Conservation (phyloP, 2,113 vertebrate species). For the Ictalurus furcatus region DNA sequence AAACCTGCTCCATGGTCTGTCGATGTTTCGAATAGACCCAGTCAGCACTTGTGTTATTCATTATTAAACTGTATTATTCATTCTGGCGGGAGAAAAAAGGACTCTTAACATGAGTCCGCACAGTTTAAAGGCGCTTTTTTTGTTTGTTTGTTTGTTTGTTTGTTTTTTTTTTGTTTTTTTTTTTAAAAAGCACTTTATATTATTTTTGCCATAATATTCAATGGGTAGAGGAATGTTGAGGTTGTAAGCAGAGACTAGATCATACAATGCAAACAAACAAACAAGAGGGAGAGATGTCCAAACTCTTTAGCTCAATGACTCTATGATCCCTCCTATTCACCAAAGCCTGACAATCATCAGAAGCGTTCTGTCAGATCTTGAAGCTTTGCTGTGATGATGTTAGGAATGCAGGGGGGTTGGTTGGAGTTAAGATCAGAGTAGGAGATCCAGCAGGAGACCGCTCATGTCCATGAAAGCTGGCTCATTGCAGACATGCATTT, state of each 20-base stretch:
- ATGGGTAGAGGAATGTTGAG: not conserved
- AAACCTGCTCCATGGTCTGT: not conserved
- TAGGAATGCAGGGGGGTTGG: not conserved
- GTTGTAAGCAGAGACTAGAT: not conserved
- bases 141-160: no score
- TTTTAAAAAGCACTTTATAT: slow-evolving; percentile 36
- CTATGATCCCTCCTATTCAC: slow-evolving; percentile 32
- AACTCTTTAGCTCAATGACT: not conserved
- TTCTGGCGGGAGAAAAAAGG: not conserved
- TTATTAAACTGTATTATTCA: slow-evolving; percentile 2
- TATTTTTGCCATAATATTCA: slow-evolving; percentile 26
- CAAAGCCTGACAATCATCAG: slow-evolving; percentile 1
- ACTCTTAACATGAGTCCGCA: not conserved
- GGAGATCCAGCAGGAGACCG: slow-evolving; percentile 39
- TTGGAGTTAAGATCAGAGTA: not conserved
- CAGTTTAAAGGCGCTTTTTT: not conserved
- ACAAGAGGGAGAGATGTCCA: slow-evolving; percentile 7
- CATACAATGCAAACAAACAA: not conserved
- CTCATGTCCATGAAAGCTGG: slow-evolving; percentile 44
- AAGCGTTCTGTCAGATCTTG: not conserved
- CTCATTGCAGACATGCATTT: not conserved
- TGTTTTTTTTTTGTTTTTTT: no score
- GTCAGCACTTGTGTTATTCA: not conserved
- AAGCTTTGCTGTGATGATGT: not conserved
- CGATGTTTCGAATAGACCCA: not conserved